Evolutionary conservation across 2,888 invertebrate species (phyloP), one percentile per base, ranked within the genome.

Genomic region (Watsonalla cultraria): DNA sequence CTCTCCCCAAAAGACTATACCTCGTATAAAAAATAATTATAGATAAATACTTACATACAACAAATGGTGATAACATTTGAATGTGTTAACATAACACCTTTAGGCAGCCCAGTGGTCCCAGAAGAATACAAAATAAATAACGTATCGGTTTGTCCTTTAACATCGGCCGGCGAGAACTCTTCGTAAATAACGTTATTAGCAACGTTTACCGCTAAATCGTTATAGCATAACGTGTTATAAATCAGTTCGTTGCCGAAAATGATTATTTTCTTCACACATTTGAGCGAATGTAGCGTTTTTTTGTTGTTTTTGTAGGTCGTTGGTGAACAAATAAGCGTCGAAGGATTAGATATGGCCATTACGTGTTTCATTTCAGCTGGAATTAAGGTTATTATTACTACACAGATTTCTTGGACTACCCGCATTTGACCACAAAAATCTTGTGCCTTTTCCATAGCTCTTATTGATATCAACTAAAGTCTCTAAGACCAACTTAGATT

Each of bases 31-130:
- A n/a, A 45, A n/a, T 7, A 33, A 6, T 37, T 2, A 35, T 35
- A 37, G 14, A 54, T 11, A 7, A 5, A 42, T 60, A 84, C 86
- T 74, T 69, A 85, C 85, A 75, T 9, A 42, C 52, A 57, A 63
- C 75, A 66, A 0, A 67, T 59, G 46, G 68, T 52, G 0, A 87
- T 54, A 0, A 80, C 61, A 62, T 84, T 87, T 0, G 76, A 53
- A 61, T 89, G 88, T 0, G 86, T 78, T 15, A 80, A 35, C 78
- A 84, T 77, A 0, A 88, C 89, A 4, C 87, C 89, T 60, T 89
- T 89, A 0, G 87, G 82, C 50, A 88, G 7, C 0, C 89, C 88
- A 0, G 88, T 88, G 0, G 89, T 89, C 0, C 89, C 89, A 2
- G 88, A 89, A 0, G 89, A 89, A 55, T 86, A 88, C 34, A 87